Percentiles rank a stretch among this genome's conserved stretches.
Conservation (phyloP, 2,888 invertebrate genomes). For the Apotomis capreana region DNA sequence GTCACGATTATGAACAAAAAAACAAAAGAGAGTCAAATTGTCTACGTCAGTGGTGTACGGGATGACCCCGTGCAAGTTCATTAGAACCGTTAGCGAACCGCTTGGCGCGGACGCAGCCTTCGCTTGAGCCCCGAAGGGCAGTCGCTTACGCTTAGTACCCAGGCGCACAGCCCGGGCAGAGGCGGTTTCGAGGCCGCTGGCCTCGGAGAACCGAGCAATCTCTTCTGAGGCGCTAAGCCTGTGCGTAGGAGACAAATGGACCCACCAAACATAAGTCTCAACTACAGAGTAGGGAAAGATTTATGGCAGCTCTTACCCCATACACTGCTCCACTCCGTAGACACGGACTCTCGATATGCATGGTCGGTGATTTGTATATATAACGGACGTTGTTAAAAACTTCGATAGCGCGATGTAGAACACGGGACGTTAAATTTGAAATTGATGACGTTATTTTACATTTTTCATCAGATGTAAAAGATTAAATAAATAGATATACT, state of each 20-base stretch:
- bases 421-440: not conserved
- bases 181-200: too few species aligned
- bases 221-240: not conserved
- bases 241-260: too few species aligned
- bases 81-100: not conserved
- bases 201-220: not conserved
- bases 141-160: too few species aligned
- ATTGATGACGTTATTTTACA: not conserved
- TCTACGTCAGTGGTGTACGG: slow-evolving; percentile 19
- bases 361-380: not conserved
- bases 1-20: too few species aligned
- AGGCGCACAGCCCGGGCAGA: too few species aligned
- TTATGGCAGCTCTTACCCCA: not conserved
- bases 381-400: slow-evolving; percentile 3
- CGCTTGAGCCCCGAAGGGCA: too few species aligned
- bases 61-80: not conserved
- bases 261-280: slow-evolving; percentile 13
- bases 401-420: slow-evolving; percentile 28
- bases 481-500: not conserved
- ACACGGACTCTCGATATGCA: slow-evolving; percentile 24
- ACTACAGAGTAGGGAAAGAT: not conserved
- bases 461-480: not conserved
- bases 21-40: slow-evolving; percentile 14
- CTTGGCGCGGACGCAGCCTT: too few species aligned
- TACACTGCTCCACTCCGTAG: slow-evolving; percentile 31